Evolutionary conservation across 2,888 invertebrate genomes (phyloP), one percentile per base, ranked within the genome.

Genomic region (Hydraecia micacea): DNA sequence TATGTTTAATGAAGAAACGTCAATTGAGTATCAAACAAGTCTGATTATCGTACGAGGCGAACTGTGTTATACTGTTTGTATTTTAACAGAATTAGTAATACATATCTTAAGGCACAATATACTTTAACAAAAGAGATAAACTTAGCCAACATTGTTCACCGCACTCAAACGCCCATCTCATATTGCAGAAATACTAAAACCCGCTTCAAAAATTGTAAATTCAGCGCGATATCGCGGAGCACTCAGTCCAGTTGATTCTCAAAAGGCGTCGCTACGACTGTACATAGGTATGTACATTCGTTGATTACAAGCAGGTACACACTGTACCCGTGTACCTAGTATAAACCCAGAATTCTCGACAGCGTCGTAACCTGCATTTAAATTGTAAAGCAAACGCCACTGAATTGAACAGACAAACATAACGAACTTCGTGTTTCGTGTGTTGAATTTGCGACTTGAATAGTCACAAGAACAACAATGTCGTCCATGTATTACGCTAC

Each of bases 321-420:
- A 60, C 39, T 49, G 70, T 87, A 73, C 81, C 62, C 28, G 72
- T 75, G 79, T 86, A 77, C n/a, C 46, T 85, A 84, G 83, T 79
- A 82, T 81, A 87, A 85, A 85, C 77, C 79, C 77, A 76, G 87
- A 86, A 87, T 87, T 84, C 86, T 84, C 87, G 76, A 79, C 79
- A 86, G 86, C 86, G 82, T 86, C 88, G 88, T 88, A 89, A 91
- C 91, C 90, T 92, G 91, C 91, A 92, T 94, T 92, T 91, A 93
- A 93, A 93, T 92, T 93, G 91, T 91, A 91, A 91, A 91, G 91
- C 92, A 93, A 93, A 93, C 91, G 91, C 82, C 81, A 82, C 87
- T 68, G 89, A 91, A 91, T 90, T 91, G 90, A 90, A 91, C 88
- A 90, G 88, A 89, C 90, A 92, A 91, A 93, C 91, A 91, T 89